Evolutionary conservation across 2,888 invertebrate genomes (phyloP).

Genomic region (Bombylius discolor): DNA sequence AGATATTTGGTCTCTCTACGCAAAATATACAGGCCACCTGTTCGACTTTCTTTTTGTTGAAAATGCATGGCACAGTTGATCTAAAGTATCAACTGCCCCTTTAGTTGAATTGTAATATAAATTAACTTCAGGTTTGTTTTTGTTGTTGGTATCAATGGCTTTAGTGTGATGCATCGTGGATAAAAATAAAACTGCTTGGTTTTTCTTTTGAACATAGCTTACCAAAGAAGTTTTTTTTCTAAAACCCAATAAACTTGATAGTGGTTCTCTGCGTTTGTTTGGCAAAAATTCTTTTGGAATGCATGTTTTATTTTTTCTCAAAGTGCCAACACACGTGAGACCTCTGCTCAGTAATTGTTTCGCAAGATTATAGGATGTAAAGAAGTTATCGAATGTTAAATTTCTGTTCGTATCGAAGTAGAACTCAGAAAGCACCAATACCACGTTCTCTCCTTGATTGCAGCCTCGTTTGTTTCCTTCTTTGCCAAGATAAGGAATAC

Average conservation of each 20-base stretch:
- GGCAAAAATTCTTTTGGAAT: conserved; percentile 1
- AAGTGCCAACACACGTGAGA: neutral
- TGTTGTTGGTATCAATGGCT: neutral
- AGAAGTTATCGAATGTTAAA: conserved; percentile 1
- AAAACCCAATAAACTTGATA: conserved; percentile 4
- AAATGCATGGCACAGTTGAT: conserved; percentile 15
- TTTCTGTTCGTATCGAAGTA: conserved; percentile 1
- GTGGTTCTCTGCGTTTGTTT: neutral
- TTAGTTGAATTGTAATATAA: conserved; percentile 16
- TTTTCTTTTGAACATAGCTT: conserved; percentile 6
- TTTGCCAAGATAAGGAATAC: conserved; percentile 1
- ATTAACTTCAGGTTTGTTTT: conserved; percentile 15
- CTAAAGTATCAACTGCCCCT: conserved; percentile 16
- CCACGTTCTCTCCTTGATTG: conserved; percentile 2
- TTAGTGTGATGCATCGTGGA: conserved; percentile 4
- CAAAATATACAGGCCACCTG: conserved; percentile 12
- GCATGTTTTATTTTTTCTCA: conserved; percentile 1
- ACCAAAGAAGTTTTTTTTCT: neutral
- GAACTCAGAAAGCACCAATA: neutral
- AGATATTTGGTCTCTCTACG: too few relatives aligned
- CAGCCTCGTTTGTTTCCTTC: neutral
- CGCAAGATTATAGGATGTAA: neutral
- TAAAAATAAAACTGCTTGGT: conserved; percentile 3
- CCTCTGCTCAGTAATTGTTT: neutral
- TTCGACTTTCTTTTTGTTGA: conserved; percentile 14